Evolutionary conservation across 2,888 invertebrate genomes (phyloP), one percentile per base, ranked within the genome.

Genomic region (Cheilosia impressa): DNA sequence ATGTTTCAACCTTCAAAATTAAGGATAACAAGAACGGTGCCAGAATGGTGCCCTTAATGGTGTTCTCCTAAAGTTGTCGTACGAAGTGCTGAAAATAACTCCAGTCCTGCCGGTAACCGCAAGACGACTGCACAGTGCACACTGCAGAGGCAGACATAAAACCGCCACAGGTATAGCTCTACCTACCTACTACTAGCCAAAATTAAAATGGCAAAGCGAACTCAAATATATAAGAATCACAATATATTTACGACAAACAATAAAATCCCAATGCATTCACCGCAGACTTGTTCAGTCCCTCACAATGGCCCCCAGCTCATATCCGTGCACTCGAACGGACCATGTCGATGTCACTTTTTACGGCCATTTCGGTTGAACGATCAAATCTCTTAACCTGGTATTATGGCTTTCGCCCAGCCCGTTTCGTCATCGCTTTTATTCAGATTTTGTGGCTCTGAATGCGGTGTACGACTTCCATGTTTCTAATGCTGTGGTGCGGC

Each of bases 321-420:
- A 57, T 47, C 31, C 47, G 34, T 53, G 45, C 65, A 55, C 50
- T 41, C 19, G 81, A 81, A 66, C 53, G 63, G 52, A 71, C 71
- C 58, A 52, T 53, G 58, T 50, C 66, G 47, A 72, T 60, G 82
- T 58, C 66, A 77, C 45, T 53, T 60, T 60, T 77, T 71, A 65
- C 60, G 38, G 77, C 65, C 60, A 72, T 58, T 82, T 60, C 72
- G 60, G 65, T 82, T 77, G 71, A 82, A 66, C 19, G 66, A 83
- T 60, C 82, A 77, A 83, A 83, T 38, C 77, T 72, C 65, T 77
- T 72, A 71, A 60, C 81, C 76, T 76, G 43, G 31, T 24, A 24
- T 24, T 22, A 27, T 38, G 47, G 27, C 66, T 43, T 57, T 57
- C 3, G 7, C 13, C 13, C 31, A 10, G 38, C 41, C 19, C 10